phyloP scores from a whole-genome alignment of 37 sponge, comb jelly and placozoan species.

The Lycopodina hypogea region DNA sequence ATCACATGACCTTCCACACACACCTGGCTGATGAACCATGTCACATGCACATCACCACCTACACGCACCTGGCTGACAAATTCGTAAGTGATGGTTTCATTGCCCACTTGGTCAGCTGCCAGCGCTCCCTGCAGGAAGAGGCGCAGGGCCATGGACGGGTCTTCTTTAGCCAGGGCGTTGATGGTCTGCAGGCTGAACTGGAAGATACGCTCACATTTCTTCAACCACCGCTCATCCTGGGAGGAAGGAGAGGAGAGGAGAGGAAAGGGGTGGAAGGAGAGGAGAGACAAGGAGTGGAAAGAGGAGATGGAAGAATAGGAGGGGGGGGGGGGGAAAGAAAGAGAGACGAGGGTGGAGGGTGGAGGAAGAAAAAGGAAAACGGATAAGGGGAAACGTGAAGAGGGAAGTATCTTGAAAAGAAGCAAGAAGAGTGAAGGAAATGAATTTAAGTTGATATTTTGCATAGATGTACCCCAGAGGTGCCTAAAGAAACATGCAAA shows the following conservation, averaged over 20 bases:
- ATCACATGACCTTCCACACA: too few relatives aligned
- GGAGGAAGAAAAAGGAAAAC: background rate
- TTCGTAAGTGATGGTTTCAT: constrained; percentile 94
- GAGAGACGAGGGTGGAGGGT: background rate
- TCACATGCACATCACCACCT: too few relatives aligned
- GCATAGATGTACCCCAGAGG: too few relatives aligned
- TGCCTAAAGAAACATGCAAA: too few relatives aligned
- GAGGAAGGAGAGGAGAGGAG: background rate
- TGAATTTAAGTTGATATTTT: too few relatives aligned
- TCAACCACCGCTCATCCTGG: constrained; percentile 92
- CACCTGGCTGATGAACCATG: background rate
- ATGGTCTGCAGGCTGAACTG: constrained; percentile 86
- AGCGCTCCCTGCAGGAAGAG: constrained; percentile 96
- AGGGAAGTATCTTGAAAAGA: background rate
- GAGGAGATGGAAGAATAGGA: background rate
- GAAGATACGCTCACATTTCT: constrained; percentile 93
- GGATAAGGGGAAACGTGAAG: background rate
- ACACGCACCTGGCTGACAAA: constrained; percentile 84
- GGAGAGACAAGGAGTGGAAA: background rate
- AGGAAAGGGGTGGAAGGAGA: background rate
- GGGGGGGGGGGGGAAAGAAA: background rate
- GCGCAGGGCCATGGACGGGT: constrained; percentile 74
- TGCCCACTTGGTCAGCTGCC: constrained; percentile 76
- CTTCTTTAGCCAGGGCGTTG: constrained; percentile 66
- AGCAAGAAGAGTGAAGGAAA: too few relatives aligned